Percentiles rank a stretch among this genome's conserved stretches.
phyloP scores from a whole-genome alignment of 2,113 vertebrate genomes.

The Neogale vison region DNA sequence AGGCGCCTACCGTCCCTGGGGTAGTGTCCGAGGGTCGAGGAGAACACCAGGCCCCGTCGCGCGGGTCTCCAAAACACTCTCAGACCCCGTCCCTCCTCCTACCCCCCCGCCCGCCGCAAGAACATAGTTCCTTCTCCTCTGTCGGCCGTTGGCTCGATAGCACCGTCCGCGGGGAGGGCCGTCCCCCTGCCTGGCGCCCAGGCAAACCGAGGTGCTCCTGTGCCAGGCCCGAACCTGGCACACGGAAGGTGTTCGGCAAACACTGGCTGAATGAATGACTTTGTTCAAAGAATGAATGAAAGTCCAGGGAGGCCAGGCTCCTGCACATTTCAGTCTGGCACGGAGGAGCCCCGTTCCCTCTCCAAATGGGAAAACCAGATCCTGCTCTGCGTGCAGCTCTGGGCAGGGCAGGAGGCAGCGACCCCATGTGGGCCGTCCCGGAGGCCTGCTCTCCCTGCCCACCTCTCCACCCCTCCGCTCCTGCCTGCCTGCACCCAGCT shows the following conservation, averaged over 20 bases:
- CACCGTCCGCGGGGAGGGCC: neutral
- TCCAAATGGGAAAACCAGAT: slow-evolving; percentile 54
- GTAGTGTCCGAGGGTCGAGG: neutral
- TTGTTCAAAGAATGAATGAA: slow-evolving; percentile 56
- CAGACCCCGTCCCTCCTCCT: neutral
- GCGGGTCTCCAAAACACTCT: fast-evolving
- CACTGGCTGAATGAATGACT: slow-evolving; percentile 30
- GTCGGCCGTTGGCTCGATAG: neutral
- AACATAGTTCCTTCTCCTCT: neutral
- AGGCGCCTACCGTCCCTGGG: fast-evolving
- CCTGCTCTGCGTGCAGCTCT: neutral
- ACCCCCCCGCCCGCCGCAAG: neutral
- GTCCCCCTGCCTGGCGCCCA: neutral
- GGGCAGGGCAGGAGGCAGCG: neutral
- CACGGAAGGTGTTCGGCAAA: neutral
- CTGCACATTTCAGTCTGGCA: neutral
- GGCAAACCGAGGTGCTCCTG: neutral
- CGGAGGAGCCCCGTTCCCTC: neutral
- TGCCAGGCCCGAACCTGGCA: neutral
- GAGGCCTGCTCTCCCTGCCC: neutral
- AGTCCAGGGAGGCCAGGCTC: neutral
- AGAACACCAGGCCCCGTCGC: fast-evolving
- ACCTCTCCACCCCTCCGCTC: neutral
- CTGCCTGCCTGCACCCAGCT: neutral
- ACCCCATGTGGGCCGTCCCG: fast-evolving